These are phyloP conservation scores for Trissonchulus latispiculum DNA, from an alignment of 2,888 invertebrate species.

Conservation along the genomic window DNA sequence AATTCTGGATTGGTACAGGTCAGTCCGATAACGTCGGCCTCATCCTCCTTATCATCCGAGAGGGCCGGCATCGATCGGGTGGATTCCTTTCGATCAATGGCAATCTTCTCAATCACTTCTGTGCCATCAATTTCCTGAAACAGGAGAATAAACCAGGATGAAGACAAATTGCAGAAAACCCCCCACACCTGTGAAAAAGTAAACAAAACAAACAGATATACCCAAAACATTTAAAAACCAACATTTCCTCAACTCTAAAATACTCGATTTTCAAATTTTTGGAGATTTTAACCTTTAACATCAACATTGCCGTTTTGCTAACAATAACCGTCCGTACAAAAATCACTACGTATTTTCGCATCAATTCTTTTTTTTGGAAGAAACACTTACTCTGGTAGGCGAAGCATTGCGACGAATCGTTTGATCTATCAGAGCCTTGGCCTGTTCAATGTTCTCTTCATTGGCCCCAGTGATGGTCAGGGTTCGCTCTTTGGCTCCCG, in stretches of 20 bases:
- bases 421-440: slow-evolving; percentile 84
- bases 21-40: slow-evolving; percentile 23
- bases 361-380: too few relatives aligned
- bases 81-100: not conserved
- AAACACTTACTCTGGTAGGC: slow-evolving; percentile 54
- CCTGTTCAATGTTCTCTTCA: slow-evolving; percentile 81
- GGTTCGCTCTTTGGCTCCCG: slow-evolving; percentile 82
- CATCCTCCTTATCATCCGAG: not conserved
- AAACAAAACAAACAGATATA: too few relatives aligned
- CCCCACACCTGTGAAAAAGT: too few relatives aligned
- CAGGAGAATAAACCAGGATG: too few relatives aligned
- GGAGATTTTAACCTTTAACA: too few relatives aligned
- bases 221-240: too few relatives aligned
- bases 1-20: slow-evolving; percentile 36
- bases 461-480: slow-evolving; percentile 89
- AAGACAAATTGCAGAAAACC: too few relatives aligned
- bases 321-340: too few relatives aligned
- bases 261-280: too few relatives aligned
- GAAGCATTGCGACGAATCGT: slow-evolving; percentile 89
- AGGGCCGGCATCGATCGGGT: not conserved
- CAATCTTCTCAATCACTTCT: not conserved
- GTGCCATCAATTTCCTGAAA: not conserved
- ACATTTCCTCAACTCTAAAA: too few relatives aligned
- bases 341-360: too few relatives aligned
- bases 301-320: too few relatives aligned